These are phyloP conservation scores for Ophiodon elongatus DNA, from an alignment of 2,113 vertebrate genomes.

Conservation along the genomic window DNA sequence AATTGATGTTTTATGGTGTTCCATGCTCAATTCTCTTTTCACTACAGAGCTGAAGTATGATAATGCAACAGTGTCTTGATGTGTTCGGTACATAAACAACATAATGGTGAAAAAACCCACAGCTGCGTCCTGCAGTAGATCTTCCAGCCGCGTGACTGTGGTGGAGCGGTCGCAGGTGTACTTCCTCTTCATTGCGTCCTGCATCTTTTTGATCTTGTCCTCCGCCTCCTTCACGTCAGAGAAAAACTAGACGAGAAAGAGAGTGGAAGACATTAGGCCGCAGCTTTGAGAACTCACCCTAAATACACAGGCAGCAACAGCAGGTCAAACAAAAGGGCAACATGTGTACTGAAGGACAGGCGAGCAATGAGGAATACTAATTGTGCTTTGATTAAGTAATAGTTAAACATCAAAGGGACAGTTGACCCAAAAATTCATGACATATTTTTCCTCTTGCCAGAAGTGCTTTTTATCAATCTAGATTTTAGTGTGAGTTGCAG, in stretches of 20 bases:
- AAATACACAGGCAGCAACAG: not conserved
- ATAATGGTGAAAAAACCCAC: conserved; percentile 73
- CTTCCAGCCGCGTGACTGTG: conserved; percentile 92
- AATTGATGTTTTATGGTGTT: not conserved
- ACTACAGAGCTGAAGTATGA: not conserved
- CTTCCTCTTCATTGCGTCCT: conserved; percentile 90
- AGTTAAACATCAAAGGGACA: not conserved
- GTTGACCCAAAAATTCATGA: not conserved
- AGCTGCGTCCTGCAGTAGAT: conserved; percentile 91
- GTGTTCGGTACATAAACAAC: not conserved
- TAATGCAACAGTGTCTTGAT: not conserved
- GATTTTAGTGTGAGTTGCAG: no score
- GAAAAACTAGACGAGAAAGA: conserved; percentile 84
- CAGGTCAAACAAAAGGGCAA: not conserved
- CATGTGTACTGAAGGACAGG: not conserved
- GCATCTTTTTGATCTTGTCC: conserved; percentile 88
- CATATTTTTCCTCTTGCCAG: no score
- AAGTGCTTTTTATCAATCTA: no score
- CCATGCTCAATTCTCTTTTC: not conserved
- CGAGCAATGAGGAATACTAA: not conserved
- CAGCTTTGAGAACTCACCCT: not conserved
- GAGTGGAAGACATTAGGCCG: not conserved
- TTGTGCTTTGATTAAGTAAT: not conserved
- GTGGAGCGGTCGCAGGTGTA: conserved; percentile 90
- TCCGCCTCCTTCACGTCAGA: conserved; percentile 90